Conservation (phyloP, 2,888 invertebrate species). For the Lepidocyrtoides sp. region DNA sequence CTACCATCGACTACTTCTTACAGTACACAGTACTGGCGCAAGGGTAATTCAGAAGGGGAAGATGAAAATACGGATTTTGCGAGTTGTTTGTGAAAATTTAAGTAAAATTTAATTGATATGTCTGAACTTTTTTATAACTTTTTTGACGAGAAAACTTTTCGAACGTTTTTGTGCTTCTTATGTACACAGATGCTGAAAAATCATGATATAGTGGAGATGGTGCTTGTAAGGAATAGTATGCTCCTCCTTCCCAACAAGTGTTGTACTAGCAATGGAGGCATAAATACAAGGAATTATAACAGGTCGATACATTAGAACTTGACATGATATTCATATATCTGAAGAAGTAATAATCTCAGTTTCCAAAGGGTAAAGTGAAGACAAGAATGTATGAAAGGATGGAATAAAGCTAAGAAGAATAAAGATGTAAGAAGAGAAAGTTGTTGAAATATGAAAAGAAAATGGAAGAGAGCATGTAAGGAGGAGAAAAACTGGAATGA, state of each 20-base stretch:
- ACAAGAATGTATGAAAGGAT: neutral
- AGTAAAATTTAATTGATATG: constrained; percentile 79
- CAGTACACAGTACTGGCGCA: neutral
- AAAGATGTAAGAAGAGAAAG: neutral
- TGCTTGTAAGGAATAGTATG: neutral
- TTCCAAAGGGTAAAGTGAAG: constrained; percentile 41
- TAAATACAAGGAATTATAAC: constrained; percentile 24
- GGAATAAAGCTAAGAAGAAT: neutral
- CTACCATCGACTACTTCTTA: too few relatives aligned
- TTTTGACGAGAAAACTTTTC: constrained; percentile 75
- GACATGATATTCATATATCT: neutral
- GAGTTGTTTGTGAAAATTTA: constrained; percentile 73
- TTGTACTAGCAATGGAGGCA: neutral
- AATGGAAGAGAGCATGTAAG: neutral
- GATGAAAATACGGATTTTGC: constrained; percentile 50
- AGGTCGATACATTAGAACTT: constrained; percentile 24
- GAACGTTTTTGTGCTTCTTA: neutral
- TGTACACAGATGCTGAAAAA: constrained; percentile 54
- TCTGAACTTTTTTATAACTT: constrained; percentile 72
- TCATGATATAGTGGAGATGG: neutral
- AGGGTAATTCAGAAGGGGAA: constrained; percentile 5
- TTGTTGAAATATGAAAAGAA: constrained; percentile 31
- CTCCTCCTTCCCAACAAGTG: neutral
- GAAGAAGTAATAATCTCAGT: constrained; percentile 43
- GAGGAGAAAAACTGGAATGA: neutral